A percentile compares a stretch with the other conserved stretches of the same genome.
phyloP scores from a whole-genome alignment of 2,113 vertebrate species.

The Ctenodactylus gundi region DNA sequence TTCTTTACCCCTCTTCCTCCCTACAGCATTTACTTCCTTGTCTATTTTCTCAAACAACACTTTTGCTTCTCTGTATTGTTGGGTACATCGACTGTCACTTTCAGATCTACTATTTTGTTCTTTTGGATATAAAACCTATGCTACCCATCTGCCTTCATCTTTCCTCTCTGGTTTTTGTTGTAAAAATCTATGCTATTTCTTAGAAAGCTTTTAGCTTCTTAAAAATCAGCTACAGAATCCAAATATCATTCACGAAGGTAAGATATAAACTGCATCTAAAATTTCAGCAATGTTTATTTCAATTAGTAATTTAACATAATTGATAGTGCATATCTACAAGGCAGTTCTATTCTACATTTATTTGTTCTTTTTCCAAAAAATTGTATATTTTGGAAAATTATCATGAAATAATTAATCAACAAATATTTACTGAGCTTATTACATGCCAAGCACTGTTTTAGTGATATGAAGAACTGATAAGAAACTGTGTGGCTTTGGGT shows the following conservation, averaged over 20 bases:
- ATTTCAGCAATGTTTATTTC: background rate
- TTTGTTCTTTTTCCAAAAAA: background rate
- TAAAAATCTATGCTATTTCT: background rate
- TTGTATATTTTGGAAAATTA: background rate
- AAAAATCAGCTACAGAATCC: constrained; percentile 7
- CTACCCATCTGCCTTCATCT: background rate
- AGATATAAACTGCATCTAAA: background rate
- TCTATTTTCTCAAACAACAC: background rate
- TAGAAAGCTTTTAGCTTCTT: background rate
- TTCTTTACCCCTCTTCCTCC: background rate
- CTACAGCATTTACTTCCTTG: background rate
- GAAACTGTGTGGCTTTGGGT: background rate
- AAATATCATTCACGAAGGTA: background rate
- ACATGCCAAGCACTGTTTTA: background rate
- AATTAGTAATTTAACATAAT: background rate
- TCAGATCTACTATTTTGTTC: background rate
- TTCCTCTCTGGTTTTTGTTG: constrained; percentile 23
- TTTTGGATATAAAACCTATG: background rate
- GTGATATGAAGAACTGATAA: background rate
- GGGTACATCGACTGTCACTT: background rate
- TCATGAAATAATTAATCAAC: background rate
- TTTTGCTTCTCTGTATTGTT: background rate
- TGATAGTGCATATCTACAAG: background rate
- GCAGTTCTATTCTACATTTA: background rate
- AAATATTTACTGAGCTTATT: background rate